Conservation (phyloP, 1,140 invertebrate genomes). For the Polypedilum pembai region DNA sequence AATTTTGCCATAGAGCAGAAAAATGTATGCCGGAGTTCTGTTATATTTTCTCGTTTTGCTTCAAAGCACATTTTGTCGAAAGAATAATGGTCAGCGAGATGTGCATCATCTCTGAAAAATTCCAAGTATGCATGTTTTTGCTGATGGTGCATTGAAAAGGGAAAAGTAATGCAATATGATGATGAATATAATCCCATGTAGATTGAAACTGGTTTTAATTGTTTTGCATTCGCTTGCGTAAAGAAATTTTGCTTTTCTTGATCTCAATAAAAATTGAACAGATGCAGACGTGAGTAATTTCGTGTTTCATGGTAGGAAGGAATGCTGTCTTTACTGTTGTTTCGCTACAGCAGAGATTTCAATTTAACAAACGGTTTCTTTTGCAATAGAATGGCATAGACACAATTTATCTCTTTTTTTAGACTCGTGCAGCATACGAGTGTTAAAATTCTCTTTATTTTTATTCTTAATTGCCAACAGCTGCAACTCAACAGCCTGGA, state of each 20-base stretch:
- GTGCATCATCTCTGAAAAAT: neutral
- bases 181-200: neutral
- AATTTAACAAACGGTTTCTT: too few species aligned
- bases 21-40: neutral
- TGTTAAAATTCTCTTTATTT: too few species aligned
- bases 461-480: too few species aligned
- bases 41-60: neutral
- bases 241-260: slow-evolving; percentile 1
- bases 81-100: neutral
- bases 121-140: neutral
- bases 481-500: too few species aligned
- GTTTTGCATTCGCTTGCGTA: neutral
- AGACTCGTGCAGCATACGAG: too few species aligned
- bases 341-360: neutral
- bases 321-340: neutral
- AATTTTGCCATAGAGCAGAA: neutral
- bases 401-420: too few species aligned
- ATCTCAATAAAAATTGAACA: neutral
- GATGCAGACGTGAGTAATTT: too few species aligned
- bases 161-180: neutral
- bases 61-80: neutral
- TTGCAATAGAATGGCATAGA: too few species aligned
- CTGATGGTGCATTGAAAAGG: neutral
- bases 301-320: neutral
- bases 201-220: neutral